These are phyloP conservation scores for Myotis vivesi DNA, from an alignment of 2,797 vertebrate genomes.

Conservation along the genomic window DNA sequence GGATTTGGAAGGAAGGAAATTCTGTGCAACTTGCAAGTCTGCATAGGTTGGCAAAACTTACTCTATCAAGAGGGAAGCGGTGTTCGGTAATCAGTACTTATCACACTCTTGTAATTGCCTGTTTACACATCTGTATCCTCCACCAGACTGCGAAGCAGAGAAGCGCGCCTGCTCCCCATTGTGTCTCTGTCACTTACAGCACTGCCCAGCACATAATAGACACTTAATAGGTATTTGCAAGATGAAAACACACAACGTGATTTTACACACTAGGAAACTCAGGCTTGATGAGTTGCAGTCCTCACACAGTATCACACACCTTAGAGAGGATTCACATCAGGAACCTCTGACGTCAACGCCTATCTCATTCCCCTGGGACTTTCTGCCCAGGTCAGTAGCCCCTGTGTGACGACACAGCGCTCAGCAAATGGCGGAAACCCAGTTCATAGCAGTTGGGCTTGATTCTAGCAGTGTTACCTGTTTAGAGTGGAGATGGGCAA, in stretches of 20 bases:
- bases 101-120: not conserved
- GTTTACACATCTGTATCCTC: slow-evolving; percentile 13
- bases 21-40: slow-evolving; percentile 41
- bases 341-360: not conserved
- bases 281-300: not conserved
- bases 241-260: not conserved
- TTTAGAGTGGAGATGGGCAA: not conserved
- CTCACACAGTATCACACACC: not conserved
- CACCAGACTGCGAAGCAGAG: not conserved
- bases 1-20: slow-evolving; percentile 53
- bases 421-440: not conserved
- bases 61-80: not conserved
- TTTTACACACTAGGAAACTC: not conserved
- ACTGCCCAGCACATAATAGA: not conserved
- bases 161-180: not conserved
- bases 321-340: not conserved
- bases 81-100: slow-evolving; percentile 52
- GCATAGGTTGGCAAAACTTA: slow-evolving; percentile 48
- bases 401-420: not conserved
- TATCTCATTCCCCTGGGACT: fast-evolving
- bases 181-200: not conserved
- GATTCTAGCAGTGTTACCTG: not conserved
- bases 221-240: not conserved
- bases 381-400: not conserved
- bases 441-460: not conserved